Evolutionary conservation across 2,888 invertebrate species (phyloP).

Genomic region (Pollenia griseotomentosa): DNA sequence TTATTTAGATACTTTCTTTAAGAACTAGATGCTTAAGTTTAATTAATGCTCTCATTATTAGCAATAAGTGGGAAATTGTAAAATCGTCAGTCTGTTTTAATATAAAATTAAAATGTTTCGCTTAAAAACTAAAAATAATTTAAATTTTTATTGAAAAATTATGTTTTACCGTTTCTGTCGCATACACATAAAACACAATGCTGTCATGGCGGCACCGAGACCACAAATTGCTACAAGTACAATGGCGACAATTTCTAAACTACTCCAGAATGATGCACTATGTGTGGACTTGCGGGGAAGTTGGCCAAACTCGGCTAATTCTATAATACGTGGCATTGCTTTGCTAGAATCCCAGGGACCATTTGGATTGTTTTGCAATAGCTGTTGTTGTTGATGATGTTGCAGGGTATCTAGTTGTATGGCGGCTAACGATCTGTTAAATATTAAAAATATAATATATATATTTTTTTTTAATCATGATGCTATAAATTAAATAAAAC

Average conservation of each 20-base stretch:
- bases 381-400: constrained; percentile 77
- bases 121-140: constrained; percentile 10
- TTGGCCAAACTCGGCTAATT: constrained; percentile 84
- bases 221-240: constrained; percentile 92
- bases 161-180: constrained; percentile 84
- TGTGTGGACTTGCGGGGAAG: constrained; percentile 81
- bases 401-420: constrained; percentile 77
- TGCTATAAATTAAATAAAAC: background rate
- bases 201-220: constrained; percentile 91
- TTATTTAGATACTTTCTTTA: background rate
- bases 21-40: constrained; percentile 28
- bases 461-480: background rate
- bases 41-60: constrained; percentile 23
- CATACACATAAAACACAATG: constrained; percentile 91
- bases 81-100: constrained; percentile 57
- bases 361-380: constrained; percentile 59
- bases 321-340: constrained; percentile 88
- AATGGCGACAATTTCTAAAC: constrained; percentile 92
- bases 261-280: constrained; percentile 85
- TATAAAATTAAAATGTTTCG: constrained; percentile 25
- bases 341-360: constrained; percentile 79
- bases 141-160: background rate
- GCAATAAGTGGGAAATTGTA: constrained; percentile 44
- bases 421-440: constrained; percentile 86
- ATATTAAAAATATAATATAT: background rate